Base-by-base conservation (phyloP, 2,797 vertebrate species). In the Paedocypris micromegethes region DNA sequence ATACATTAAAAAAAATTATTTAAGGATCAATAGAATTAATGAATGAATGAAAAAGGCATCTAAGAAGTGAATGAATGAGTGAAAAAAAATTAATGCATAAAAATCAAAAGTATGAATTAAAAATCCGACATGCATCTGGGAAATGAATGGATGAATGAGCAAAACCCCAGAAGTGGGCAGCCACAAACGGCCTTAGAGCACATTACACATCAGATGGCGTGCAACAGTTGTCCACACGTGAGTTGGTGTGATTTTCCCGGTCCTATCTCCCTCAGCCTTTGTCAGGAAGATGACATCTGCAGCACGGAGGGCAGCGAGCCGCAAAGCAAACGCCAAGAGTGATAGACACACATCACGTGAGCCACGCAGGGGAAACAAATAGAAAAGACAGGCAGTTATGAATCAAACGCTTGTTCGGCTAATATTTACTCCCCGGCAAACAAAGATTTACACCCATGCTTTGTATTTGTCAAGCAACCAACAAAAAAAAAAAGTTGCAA, bases 361-460 rank as follows among this genome's bases (percentile, higher is more conserved):
- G 39, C 61, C 53, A 72, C 43, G 46, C 37, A 50, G 5, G 48
- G 62, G 49, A 58, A 45, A 39, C 4, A 2, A 44, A 59, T 43
- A 57, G 40, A 62, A 60, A 40, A 6, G 3, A 44, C 39, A 60
- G 45, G 40, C 4, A 9, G 48, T 61, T 66, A 54, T 43, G 50
- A 66, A 55, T 72, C 63, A 64, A 68, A 63, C 61, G 65, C 79
- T 78, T 78, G 75, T 72, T 81, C 54, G 67, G 81, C 79, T 85
- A 87, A 89, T 86, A 86, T 88, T 87, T 87, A 79, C 82, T 81
- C 85, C 75, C 81, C 74, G 81, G 80, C 83, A 77, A 82, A 80
- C 68, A 37, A 68, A 79, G 79, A 78, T 82, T 80, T 81, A 77
- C 79, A 79, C 80, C 79, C 79, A 74, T 74, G 80, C 77, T 71